phyloP scores from a whole-genome alignment of 2,797 vertebrate species.

The Pseudochirops cupreus region DNA sequence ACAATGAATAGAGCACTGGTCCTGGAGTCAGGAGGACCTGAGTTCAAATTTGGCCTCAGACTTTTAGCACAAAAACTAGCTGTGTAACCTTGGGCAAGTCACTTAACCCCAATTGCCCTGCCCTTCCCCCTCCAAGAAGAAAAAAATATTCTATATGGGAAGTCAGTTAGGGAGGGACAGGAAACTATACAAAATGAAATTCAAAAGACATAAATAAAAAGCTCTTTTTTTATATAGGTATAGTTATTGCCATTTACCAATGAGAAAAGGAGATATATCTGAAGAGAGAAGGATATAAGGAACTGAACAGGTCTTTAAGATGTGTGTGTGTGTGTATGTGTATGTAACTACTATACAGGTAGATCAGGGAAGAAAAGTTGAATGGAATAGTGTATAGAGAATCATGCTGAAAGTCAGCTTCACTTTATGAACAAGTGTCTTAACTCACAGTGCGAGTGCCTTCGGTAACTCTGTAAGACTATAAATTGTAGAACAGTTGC shows the following conservation, averaged over 20 bases:
- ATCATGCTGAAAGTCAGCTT: neutral
- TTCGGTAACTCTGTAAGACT: neutral
- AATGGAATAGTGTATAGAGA: neutral
- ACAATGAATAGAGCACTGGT: too few species aligned
- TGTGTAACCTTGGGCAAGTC: too few species aligned
- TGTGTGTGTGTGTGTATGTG: neutral
- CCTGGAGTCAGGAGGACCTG: too few species aligned
- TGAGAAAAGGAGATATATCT: neutral
- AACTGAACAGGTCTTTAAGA: neutral
- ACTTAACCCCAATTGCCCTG: too few species aligned
- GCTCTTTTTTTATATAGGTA: neutral
- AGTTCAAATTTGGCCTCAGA: too few species aligned
- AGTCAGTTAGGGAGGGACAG: neutral
- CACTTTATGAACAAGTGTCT: neutral
- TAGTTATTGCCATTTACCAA: neutral
- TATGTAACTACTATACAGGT: too few species aligned
- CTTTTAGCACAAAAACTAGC: too few species aligned
- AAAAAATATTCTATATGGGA: neutral
- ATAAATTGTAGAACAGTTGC: neutral
- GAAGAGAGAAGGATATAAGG: neutral
- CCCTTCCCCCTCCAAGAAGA: too few species aligned
- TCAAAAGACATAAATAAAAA: neutral
- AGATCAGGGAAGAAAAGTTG: neutral
- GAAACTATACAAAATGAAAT: neutral
- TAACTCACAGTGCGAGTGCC: neutral